Evolutionary conservation across 2,113 vertebrate species (phyloP).

Genomic region (Corvus moneduloides): DNA sequence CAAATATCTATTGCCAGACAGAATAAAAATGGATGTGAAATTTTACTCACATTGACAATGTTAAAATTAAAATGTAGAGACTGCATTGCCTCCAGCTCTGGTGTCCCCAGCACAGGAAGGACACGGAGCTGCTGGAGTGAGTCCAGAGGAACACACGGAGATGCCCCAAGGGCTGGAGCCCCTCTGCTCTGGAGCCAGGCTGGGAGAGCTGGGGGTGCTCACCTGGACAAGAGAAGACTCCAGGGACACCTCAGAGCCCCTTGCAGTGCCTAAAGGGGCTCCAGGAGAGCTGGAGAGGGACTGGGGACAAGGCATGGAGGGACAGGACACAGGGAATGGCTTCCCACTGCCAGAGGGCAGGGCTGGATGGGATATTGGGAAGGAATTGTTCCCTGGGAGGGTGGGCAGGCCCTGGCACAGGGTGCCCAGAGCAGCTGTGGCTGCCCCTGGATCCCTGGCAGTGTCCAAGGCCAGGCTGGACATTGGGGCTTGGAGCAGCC

Average conservation of each 20-base stretch:
- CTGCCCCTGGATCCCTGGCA: neutral
- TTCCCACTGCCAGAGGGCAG: neutral
- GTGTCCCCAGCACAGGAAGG: neutral
- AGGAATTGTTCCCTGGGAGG: neutral
- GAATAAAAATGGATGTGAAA: neutral
- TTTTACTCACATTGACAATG: neutral
- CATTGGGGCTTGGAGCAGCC: rapidly evolving
- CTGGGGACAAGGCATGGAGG: neutral
- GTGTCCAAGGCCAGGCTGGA: neutral
- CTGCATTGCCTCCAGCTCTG: neutral
- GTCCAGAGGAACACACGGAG: rapidly evolving
- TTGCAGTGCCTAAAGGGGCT: neutral
- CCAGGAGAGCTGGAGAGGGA: neutral
- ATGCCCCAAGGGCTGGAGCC: neutral
- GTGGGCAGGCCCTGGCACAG: neutral
- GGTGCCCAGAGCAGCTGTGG: neutral
- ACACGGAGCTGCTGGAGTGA: rapidly evolving
- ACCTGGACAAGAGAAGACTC: neutral
- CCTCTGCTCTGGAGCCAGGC: neutral
- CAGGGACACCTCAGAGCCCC: neutral
- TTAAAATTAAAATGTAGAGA: neutral
- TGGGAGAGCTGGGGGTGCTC: neutral
- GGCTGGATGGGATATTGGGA: neutral
- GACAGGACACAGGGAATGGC: neutral
- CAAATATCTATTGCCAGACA: neutral